Conservation (phyloP, 2,888 invertebrate species). For the Cynaeus angustus region DNA sequence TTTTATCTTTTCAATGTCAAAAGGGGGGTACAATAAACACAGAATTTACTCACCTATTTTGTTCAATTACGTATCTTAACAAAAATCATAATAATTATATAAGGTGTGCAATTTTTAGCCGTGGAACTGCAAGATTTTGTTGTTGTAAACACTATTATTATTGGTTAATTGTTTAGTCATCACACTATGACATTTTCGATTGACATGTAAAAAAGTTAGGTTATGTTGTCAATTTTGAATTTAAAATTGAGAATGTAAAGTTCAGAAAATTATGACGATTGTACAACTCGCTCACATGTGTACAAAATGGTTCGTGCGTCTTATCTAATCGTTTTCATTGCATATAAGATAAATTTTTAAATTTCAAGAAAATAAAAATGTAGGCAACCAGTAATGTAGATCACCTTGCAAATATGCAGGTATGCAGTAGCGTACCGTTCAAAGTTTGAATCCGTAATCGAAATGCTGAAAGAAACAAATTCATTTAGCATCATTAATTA, state of each 20-base stretch:
- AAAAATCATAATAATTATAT: constrained; percentile 14
- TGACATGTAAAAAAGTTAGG: constrained; percentile 33
- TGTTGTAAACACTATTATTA: constrained; percentile 32
- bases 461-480: too few relatives aligned
- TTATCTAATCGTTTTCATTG: too few relatives aligned
- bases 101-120: background rate
- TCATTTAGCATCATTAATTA: too few relatives aligned
- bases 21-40: too few relatives aligned
- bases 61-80: background rate
- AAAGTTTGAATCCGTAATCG: too few relatives aligned
- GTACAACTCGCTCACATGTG: too few relatives aligned
- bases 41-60: constrained; percentile 3
- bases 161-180: constrained; percentile 48
- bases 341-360: background rate
- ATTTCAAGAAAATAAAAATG: background rate
- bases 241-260: background rate
- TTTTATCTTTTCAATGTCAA: too few relatives aligned
- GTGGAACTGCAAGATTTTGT: constrained; percentile 3
- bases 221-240: constrained; percentile 12
- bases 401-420: too few relatives aligned
- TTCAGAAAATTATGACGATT: too few relatives aligned
- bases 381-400: constrained; percentile 22
- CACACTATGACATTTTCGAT: constrained; percentile 35
- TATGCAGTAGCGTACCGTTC: too few relatives aligned
- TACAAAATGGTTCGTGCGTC: too few relatives aligned